These are phyloP conservation scores for Panopea generosa DNA, from an alignment of 2,888 invertebrate genomes.

Conservation along the genomic window DNA sequence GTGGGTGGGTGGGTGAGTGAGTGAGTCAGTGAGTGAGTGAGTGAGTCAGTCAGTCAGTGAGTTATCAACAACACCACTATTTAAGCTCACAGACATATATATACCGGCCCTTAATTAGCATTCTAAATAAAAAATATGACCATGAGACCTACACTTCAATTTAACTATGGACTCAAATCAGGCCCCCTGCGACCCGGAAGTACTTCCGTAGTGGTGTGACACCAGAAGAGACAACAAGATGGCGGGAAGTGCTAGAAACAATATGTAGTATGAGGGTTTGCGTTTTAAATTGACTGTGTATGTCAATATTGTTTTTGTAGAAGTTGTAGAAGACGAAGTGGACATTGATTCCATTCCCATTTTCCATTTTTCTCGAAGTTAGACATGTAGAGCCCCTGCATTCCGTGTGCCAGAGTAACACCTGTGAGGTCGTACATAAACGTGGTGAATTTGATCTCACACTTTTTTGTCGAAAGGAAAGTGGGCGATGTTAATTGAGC, in stretches of 20 bases:
- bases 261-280: conserved; percentile 52
- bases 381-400: conserved; percentile 44
- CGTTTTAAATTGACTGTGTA: conserved; percentile 50
- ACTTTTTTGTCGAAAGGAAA: conserved; percentile 67
- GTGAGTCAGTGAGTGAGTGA: too few species aligned
- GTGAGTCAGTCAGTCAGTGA: too few species aligned
- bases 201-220: too few species aligned
- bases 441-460: conserved; percentile 57
- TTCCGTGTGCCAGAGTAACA: conserved; percentile 36
- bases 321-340: conserved; percentile 21
- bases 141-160: too few species aligned
- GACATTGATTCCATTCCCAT: conserved; percentile 54
- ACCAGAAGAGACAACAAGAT: conserved; percentile 47
- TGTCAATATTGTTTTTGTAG: conserved; percentile 40
- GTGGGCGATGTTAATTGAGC: conserved; percentile 58
- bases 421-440: conserved; percentile 51
- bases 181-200: too few species aligned
- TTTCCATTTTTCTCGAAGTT: conserved; percentile 63
- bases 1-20: too few species aligned
- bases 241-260: conserved; percentile 54
- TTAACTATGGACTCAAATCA: too few species aligned
- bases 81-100: too few species aligned
- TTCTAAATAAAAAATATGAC: too few species aligned
- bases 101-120: too few species aligned
- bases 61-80: too few species aligned